Percentiles rank a stretch among this genome's conserved stretches.
phyloP scores from a whole-genome alignment of 2,113 vertebrate species.

The Orientallactaga bullata region DNA sequence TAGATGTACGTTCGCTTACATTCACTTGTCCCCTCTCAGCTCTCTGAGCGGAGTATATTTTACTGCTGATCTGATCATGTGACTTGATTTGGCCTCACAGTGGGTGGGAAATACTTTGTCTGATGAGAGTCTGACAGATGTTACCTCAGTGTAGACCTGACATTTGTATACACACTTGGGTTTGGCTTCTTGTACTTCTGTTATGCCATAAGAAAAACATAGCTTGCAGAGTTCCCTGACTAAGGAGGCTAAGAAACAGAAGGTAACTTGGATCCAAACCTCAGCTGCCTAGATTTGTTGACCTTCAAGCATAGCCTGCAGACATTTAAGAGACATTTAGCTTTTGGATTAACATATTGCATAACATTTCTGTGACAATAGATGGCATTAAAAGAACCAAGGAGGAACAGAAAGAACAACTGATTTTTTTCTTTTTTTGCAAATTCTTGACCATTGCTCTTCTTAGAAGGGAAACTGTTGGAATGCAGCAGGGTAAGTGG shows the following conservation, averaged over 20 bases:
- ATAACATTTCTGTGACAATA: neutral
- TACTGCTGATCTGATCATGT: neutral
- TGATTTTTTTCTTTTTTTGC: too few relatives aligned
- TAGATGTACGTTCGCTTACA: neutral
- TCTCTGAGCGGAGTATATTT: neutral
- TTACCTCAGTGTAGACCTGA: neutral
- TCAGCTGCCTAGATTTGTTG: neutral
- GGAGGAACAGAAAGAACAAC: neutral
- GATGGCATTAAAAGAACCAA: neutral
- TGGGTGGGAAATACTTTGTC: neutral
- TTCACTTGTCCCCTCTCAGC: neutral
- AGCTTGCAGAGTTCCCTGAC: neutral
- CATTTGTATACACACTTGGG: neutral
- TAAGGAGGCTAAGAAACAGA: neutral
- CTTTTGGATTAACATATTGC: constrained; percentile 8
- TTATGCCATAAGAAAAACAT: neutral
- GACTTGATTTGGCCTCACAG: neutral
- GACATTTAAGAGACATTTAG: neutral
- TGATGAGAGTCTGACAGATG: neutral
- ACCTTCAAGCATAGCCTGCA: neutral
- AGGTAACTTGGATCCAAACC: neutral
- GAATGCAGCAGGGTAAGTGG: neutral
- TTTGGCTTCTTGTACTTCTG: neutral
- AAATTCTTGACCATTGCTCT: neutral
- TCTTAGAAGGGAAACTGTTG: neutral